Conservation (phyloP, 2,888 invertebrate species). For the Bombylius discolor region DNA sequence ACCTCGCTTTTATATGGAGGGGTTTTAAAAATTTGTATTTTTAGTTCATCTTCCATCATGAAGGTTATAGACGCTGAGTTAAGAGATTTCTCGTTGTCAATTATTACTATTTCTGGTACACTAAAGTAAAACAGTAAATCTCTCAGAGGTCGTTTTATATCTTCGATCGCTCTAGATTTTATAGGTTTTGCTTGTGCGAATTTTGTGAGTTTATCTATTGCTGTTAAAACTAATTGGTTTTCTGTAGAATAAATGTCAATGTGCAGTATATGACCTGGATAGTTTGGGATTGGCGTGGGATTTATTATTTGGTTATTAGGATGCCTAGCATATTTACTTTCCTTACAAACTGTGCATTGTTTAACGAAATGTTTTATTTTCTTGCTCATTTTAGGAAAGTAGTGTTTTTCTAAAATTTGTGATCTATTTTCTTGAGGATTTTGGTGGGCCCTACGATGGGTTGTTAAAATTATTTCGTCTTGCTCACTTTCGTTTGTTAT, state of each 20-base stretch:
- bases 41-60: conserved; percentile 4
- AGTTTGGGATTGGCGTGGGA: conserved; percentile 1
- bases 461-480: neutral
- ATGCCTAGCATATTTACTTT: conserved; percentile 1
- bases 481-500: neutral
- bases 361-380: neutral
- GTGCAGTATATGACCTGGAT: conserved; percentile 1
- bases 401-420: conserved; percentile 10
- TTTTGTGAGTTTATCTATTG: conserved; percentile 9
- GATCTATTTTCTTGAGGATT: conserved; percentile 10
- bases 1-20: too few relatives aligned
- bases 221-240: neutral
- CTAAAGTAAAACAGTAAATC: conserved; percentile 2
- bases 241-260: conserved; percentile 3
- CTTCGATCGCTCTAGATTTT: conserved; percentile 4
- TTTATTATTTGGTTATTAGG: neutral
- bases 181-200: conserved; percentile 1
- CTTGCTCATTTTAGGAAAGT: conserved; percentile 8
- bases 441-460: conserved; percentile 6
- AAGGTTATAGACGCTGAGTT: conserved; percentile 2
- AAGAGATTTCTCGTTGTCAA: conserved; percentile 3
- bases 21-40: conserved; percentile 3
- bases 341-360: conserved; percentile 5
- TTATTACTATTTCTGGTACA: conserved; percentile 3
- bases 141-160: conserved; percentile 1